Base-by-base conservation (phyloP, 2,113 vertebrate species). In the Semnornis frantzii region DNA sequence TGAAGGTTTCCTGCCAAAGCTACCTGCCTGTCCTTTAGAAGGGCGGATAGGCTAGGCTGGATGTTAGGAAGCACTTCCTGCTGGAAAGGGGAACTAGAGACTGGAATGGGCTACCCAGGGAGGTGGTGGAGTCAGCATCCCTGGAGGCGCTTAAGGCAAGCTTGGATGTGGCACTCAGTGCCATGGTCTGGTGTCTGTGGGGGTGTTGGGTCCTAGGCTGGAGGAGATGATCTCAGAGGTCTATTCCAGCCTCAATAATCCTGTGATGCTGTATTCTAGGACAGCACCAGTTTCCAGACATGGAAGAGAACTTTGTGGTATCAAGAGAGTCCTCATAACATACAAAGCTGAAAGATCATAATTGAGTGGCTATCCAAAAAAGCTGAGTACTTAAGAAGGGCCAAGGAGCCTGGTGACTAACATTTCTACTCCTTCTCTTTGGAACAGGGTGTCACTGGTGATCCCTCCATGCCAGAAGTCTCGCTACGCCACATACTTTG, bases 401-500 rank as follows among this genome's bases (percentile, higher is more conserved):
- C 33, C 71, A 8, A 82, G 60, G n/a, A 54, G 30, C 6, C 15
- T 48, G 33, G 6, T 4, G 16, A 23, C 11, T 79, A 42, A 85
- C 21, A 8, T 27, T 90, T 50, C 18, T 48, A 5, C 63, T 80
- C 19, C 34, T 94, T 3, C 68, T 27, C 46, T 89, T 75, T 83
- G 85, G 57, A 93, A 63, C 93, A 98, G 98, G 95, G 82, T 94
- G 65, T 98, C 98, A 69, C 77, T 98, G 24, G 95, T 98, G 14
- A 97, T 98, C 17, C 99, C 99, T 6, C 98, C 98, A 0, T 97
- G 98, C 94, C 99, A 99, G 92, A 98, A 98, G 31, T 99, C 98
- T 8, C 98, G 99, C 39, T 99, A 99, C 12, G 99, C 99, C 92
- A 99, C 99, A 0, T 99, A 99, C 97, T 99, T 99, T 5, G 99